Percentiles rank a stretch among this genome's conserved stretches.
Conservation (phyloP, 2,888 invertebrate genomes). For the Apotomis capreana region DNA sequence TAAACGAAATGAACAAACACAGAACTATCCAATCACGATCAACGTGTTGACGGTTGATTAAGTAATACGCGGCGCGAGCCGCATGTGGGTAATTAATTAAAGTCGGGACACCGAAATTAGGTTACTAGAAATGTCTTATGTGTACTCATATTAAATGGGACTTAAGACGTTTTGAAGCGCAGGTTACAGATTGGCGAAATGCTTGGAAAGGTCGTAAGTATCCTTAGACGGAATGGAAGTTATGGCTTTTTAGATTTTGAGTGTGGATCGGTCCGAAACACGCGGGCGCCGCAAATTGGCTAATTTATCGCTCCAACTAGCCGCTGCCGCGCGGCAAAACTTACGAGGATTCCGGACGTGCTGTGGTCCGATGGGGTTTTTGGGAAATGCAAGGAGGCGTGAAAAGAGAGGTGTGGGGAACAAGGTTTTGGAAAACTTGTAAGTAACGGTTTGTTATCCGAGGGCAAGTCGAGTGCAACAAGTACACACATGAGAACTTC, state of each 20-base stretch:
- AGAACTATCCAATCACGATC: constrained; percentile 55
- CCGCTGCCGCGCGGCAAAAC: constrained; percentile 42
- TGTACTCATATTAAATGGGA: too few species aligned
- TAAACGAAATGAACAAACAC: constrained; percentile 52
- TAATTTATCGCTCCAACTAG: constrained; percentile 65
- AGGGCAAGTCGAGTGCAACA: too few species aligned
- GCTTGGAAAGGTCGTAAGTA: constrained; percentile 3
- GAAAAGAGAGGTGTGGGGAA: neutral
- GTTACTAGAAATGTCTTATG: too few species aligned
- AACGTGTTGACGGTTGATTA: constrained; percentile 64
- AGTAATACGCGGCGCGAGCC: constrained; percentile 56
- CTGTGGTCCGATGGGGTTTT: constrained; percentile 18
- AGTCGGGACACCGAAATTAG: constrained; percentile 47
- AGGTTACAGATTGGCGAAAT: constrained; percentile 25
- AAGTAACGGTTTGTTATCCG: too few species aligned
- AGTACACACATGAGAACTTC: too few species aligned
- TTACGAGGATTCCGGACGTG: constrained; percentile 37
- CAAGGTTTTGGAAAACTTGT: constrained; percentile 1
- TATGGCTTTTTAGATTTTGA: constrained; percentile 3
- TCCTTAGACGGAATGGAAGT: neutral
- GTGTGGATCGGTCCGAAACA: constrained; percentile 44
- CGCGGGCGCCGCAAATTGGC: constrained; percentile 63
- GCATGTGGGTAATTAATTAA: constrained; percentile 70
- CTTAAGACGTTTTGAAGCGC: too few species aligned
- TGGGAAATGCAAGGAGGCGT: constrained; percentile 1